Percentiles rank a stretch among this genome's conserved stretches.
phyloP scores from a whole-genome alignment of 2,113 vertebrate species.

The Sula dactylatra region DNA sequence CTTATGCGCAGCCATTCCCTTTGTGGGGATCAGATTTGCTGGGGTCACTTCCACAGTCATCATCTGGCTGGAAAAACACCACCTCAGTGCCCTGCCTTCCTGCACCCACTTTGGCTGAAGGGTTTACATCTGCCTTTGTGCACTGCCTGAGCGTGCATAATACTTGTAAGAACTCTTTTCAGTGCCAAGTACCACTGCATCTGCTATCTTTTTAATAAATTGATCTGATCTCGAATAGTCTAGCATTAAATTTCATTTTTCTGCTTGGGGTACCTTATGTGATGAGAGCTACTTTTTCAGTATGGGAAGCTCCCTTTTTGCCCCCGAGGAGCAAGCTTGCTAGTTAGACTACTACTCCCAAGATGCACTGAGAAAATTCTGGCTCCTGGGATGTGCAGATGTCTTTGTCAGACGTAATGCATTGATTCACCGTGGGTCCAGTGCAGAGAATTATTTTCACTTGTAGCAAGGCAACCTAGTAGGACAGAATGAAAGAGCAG shows the following conservation, averaged over 20 bases:
- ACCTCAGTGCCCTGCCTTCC: accelerated
- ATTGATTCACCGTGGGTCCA: background rate
- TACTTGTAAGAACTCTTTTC: background rate
- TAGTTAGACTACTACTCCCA: background rate
- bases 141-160: background rate
- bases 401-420: background rate
- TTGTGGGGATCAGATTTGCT: background rate
- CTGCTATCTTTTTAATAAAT: background rate
- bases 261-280: background rate
- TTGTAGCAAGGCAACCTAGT: background rate
- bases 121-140: background rate
- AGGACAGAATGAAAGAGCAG: background rate
- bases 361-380: background rate
- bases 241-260: background rate
- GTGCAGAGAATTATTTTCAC: background rate
- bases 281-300: background rate
- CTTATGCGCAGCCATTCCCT: background rate
- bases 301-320: background rate
- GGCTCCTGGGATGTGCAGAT: background rate
- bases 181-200: background rate
- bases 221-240: background rate
- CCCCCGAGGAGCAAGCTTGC: background rate
- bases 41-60: background rate
- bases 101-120: background rate
- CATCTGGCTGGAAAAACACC: background rate